Conservation (phyloP, 2,113 vertebrate genomes). For the Archilochus colubris region DNA sequence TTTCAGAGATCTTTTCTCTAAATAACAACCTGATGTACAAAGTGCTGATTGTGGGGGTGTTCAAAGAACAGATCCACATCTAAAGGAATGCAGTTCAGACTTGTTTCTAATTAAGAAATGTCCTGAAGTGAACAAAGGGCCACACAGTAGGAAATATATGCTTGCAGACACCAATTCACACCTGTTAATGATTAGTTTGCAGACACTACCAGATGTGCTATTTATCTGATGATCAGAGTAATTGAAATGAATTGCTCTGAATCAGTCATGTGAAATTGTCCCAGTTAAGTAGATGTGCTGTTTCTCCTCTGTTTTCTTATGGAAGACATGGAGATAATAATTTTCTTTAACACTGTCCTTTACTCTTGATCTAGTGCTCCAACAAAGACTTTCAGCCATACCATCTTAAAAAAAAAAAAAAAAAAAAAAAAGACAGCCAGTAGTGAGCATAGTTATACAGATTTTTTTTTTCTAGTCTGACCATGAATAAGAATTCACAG, state of each 20-base stretch:
- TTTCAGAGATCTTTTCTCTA: neutral
- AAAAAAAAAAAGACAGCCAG: neutral
- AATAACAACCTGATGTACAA: slow-evolving; percentile 32
- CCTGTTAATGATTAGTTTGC: slow-evolving; percentile 72
- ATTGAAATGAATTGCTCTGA: slow-evolving; percentile 70
- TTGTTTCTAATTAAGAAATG: slow-evolving; percentile 68
- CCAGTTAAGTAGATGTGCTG: slow-evolving; percentile 26
- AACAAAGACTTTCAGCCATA: neutral
- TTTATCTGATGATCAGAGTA: slow-evolving; percentile 71
- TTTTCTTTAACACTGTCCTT: neutral
- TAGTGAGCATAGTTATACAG: neutral
- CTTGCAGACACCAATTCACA: slow-evolving; percentile 67
- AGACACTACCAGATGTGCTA: slow-evolving; percentile 66
- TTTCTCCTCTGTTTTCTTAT: slow-evolving; percentile 16
- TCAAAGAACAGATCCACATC: slow-evolving; percentile 59
- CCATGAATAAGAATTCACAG: neutral
- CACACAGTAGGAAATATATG: slow-evolving; percentile 53
- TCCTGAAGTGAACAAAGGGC: slow-evolving; percentile 69
- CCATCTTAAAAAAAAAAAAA: neutral
- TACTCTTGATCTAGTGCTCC: neutral
- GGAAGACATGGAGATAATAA: neutral
- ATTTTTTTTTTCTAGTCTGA: neutral
- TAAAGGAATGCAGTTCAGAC: slow-evolving; percentile 39
- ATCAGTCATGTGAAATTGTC: slow-evolving; percentile 55
- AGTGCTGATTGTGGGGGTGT: slow-evolving; percentile 47